Evolutionary conservation across 2,888 invertebrate genomes (phyloP).

Genomic region (Cryptus armator): DNA sequence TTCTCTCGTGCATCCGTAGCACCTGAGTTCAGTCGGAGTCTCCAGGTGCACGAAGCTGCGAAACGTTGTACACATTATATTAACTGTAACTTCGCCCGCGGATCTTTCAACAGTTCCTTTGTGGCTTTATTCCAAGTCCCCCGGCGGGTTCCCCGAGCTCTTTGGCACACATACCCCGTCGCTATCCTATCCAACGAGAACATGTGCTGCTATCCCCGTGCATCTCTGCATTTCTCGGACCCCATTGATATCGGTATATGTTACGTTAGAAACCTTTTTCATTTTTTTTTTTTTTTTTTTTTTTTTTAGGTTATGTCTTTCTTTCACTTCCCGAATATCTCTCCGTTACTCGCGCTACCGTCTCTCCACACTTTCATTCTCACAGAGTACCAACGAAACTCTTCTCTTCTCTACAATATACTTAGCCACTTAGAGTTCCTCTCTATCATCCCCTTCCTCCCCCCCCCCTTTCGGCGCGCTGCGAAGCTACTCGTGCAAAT

Average conservation of each 20-base stretch:
- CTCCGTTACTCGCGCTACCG: slow-evolving; percentile 5
- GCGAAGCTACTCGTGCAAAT: slow-evolving; percentile 54
- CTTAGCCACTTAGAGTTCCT: slow-evolving; percentile 51
- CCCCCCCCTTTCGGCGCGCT: slow-evolving; percentile 18
- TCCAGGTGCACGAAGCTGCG: slow-evolving; percentile 30
- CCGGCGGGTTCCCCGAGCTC: slow-evolving; percentile 33
- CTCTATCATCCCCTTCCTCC: slow-evolving; percentile 21
- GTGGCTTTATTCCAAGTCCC: slow-evolving; percentile 49
- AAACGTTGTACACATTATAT: slow-evolving; percentile 38
- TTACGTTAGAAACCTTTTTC: slow-evolving; percentile 13
- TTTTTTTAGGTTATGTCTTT: slow-evolving; percentile 5
- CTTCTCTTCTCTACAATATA: slow-evolving; percentile 31
- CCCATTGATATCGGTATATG: slow-evolving; percentile 48
- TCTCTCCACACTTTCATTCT: slow-evolving; percentile 45
- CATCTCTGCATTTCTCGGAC: not conserved
- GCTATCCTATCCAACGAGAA: slow-evolving; percentile 23
- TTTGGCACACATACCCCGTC: slow-evolving; percentile 23
- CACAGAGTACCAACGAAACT: slow-evolving; percentile 39
- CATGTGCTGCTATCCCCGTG: slow-evolving; percentile 12
- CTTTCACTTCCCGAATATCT: slow-evolving; percentile 24
- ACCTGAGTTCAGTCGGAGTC: slow-evolving; percentile 25
- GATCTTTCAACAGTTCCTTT: slow-evolving; percentile 56
- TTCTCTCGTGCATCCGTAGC: slow-evolving; percentile 39
- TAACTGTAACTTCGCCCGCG: slow-evolving; percentile 47
- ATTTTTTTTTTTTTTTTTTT: slow-evolving; percentile 25